phyloP scores from a whole-genome alignment of 2,888 invertebrate genomes.

The Coenonympha glycerion region DNA sequence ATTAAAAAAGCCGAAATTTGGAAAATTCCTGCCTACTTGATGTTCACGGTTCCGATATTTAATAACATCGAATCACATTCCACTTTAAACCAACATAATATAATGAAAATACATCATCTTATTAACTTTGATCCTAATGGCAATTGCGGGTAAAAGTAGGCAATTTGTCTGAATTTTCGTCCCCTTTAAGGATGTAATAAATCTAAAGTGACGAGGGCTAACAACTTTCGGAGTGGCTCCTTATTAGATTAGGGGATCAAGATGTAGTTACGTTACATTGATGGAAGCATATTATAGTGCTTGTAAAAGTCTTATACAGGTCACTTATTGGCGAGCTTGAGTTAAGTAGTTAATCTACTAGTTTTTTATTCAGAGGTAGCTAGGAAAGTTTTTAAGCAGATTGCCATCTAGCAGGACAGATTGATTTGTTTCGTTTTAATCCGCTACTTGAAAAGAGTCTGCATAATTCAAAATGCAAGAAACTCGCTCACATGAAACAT shows the following conservation, averaged over 20 bases:
- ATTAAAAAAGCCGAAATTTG: too few species aligned
- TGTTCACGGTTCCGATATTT: background rate
- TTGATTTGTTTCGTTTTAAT: too few species aligned
- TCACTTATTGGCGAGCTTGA: background rate
- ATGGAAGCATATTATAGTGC: background rate
- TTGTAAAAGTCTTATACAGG: background rate
- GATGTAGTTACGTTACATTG: constrained; percentile 2
- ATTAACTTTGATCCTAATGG: constrained; percentile 6
- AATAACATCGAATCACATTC: background rate
- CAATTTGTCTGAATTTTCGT: constrained; percentile 11
- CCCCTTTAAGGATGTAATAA: constrained; percentile 19
- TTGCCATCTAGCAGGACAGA: too few species aligned
- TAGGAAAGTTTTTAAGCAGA: background rate
- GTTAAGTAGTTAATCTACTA: background rate
- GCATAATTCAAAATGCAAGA: too few species aligned
- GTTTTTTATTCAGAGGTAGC: background rate
- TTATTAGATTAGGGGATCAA: constrained; percentile 7
- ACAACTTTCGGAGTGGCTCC: constrained; percentile 13
- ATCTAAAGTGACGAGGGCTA: constrained; percentile 21
- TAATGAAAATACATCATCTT: constrained; percentile 2
- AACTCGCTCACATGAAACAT: too few species aligned
- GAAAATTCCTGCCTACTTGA: background rate
- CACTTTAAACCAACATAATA: background rate
- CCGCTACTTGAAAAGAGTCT: too few species aligned
- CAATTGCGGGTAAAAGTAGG: constrained; percentile 5